Evolutionary conservation across 2,888 invertebrate species (phyloP), one percentile per base, ranked within the genome.

Genomic region (Creontiades dilutus): DNA sequence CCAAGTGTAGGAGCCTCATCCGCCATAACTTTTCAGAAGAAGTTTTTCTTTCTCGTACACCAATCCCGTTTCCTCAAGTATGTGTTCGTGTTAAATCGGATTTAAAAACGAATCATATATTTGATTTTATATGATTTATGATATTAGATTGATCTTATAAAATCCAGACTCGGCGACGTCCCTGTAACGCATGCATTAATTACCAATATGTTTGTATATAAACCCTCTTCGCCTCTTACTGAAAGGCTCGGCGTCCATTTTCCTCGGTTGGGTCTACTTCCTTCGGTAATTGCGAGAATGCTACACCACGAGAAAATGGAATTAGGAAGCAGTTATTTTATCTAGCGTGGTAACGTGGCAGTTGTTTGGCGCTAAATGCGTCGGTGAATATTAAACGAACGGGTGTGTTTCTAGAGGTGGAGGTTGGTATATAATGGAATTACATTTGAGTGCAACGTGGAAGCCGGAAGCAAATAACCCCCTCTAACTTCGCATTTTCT

Each of bases 351-450:
- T n/a, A 46, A 47, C 28, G 47, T 46, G 47, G 47, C 78, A 80
- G 46, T 46, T 46, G 37, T 80, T 80, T 14, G 76, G 37, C 37
- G 78, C 16, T 80, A 80, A 80, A 46, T 80, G 78, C 78, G 13
- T 46, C 78, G 47, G 78, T 80, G 78, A 80, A 80, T 80, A 80
- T 80, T 80, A 80, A 46, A 80, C 27, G 78, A 80, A 9, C n/a
- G 47, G 46, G 68, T 57, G 57, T 57, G 68, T 68, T 23, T 23
- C 23, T 19, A 13, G n/a, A 78, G 14, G 75, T 23, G 23, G 78
- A 28, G 78, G 7, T 23, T 14, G 47, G 16, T 14, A 46, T 37
- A 47, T 46, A 46, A 46, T 37, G 46, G 78, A 80, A 46, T 46
- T 37, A 80, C 37, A 47, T 14, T 37, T 37, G 46, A 80, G 78